Evolutionary conservation across 1,140 invertebrate genomes (phyloP), one percentile per base, ranked within the genome.

Genomic region (Zaprionus gabonicus): DNA sequence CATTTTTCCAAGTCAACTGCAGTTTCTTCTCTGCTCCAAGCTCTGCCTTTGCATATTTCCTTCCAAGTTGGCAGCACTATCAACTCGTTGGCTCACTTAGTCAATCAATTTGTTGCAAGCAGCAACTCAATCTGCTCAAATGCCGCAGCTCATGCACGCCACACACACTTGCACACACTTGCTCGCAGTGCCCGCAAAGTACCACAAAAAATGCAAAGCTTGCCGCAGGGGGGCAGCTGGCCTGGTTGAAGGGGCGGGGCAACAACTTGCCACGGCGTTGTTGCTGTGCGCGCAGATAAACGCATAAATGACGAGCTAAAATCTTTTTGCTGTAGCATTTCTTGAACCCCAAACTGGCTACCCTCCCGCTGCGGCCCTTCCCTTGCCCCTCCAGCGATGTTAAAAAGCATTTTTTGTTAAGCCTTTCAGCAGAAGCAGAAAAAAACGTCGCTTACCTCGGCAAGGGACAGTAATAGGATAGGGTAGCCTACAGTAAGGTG

Each of bases 231-330:
- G 15, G 38, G 38, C 38, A 41, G 38, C 15, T 5, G n/a, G 41
- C 51, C 27, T 59, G 67, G 62, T 44, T 20, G 0, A 31, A 62
- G 71, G 49, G 64, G 73, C 51, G 71, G 58, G 64, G 82, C 38
- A 41, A 38, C 58, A 69, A 86, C 68, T 86, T 82, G 69, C 80
- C 76, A 80, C 83, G 70, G 64, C 74, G 56, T 83, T 88, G 83
- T 83, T 84, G 84, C 75, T 74, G 84, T 74, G 84, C 81, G 67
- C 76, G 75, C 69, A 88, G 85, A 88, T 88, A 88, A 88, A 88
- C 85, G 85, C 85, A 88, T 88, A 88, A 88, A 88, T 88, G 85
- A 88, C 85, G 85, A 88, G 85, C 81, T 88, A 71, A 88, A 88
- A 88, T 90, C 85, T 90, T 81, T 80, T 85, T 84, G 76, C 82